A percentile compares a stretch with the other conserved stretches of the same genome.
phyloP scores from a whole-genome alignment of 2,113 vertebrate species.

The Pangasianodon hypophthalmus region DNA sequence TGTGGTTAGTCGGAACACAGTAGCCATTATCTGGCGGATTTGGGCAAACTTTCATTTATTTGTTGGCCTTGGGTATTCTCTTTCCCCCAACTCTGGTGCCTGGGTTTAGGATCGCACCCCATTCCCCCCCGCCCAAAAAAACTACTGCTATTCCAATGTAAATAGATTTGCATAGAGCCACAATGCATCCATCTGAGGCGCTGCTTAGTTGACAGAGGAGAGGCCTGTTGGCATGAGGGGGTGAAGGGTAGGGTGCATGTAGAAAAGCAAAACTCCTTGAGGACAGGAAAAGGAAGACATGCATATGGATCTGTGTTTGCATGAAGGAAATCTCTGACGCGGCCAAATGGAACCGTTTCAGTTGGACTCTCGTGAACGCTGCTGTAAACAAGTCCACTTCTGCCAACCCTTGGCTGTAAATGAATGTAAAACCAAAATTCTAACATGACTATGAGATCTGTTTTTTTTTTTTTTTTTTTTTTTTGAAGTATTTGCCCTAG shows the following conservation, averaged over 20 bases:
- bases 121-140: constrained; percentile 35
- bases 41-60: constrained; percentile 98
- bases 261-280: constrained; percentile 63
- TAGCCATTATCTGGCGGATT: constrained; percentile 99
- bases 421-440: neutral
- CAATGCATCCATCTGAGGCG: constrained; percentile 77
- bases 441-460: neutral
- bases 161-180: constrained; percentile 81
- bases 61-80: constrained; percentile 84
- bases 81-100: constrained; percentile 77
- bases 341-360: constrained; percentile 45
- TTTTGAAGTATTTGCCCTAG: neutral
- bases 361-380: constrained; percentile 27
- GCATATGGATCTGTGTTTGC: constrained; percentile 60
- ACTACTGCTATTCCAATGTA: constrained; percentile 77
- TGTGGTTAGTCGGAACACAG: constrained; percentile 98
- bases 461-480: no score
- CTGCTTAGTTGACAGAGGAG: constrained; percentile 72
- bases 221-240: constrained; percentile 46
- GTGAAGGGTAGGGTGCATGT: constrained; percentile 65
- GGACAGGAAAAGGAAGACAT: constrained; percentile 58
- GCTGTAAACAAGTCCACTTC: constrained; percentile 14
- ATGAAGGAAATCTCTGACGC: constrained; percentile 41
- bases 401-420: constrained; percentile 21
- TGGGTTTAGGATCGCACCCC: constrained; percentile 72